Conservation (phyloP, 2,888 invertebrate species). For the Rotaria macrura region DNA sequence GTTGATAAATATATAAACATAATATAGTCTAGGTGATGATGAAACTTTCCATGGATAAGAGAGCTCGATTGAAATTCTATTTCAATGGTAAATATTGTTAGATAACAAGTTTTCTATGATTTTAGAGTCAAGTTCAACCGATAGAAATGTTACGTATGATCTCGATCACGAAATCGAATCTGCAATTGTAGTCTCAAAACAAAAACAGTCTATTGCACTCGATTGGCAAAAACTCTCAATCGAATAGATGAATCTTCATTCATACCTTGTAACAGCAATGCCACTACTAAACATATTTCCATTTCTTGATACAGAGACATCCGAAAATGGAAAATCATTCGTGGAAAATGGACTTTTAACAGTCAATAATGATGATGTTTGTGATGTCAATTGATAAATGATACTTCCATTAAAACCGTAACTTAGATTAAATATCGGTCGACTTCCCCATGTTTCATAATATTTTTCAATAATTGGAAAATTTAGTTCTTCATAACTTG, state of each 20-base stretch:
- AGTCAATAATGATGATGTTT: neutral
- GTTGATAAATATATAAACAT: no score
- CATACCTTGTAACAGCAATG: neutral
- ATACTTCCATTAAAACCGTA: constrained; percentile 13
- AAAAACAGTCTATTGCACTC: no score
- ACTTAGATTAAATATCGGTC: neutral
- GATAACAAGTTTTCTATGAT: no score
- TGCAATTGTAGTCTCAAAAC: no score
- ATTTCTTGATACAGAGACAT: neutral
- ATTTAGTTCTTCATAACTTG: constrained; percentile 1
- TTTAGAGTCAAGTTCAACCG: no score
- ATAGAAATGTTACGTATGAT: no score
- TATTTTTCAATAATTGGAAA: neutral
- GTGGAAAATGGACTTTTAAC: constrained; percentile 10
- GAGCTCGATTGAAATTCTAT: no score
- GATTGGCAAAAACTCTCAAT: no score
- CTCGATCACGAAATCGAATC: no score
- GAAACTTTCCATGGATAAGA: no score
- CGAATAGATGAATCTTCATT: neutral
- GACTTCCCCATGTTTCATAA: neutral
- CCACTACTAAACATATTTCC: neutral
- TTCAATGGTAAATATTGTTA: no score
- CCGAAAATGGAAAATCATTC: neutral
- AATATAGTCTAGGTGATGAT: no score
- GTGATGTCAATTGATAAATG: neutral